A percentile compares a stretch with the other conserved stretches of the same genome.
Evolutionary conservation across 1,140 invertebrate genomes (phyloP).

Genomic region (Oreohelix idahoensis): DNA sequence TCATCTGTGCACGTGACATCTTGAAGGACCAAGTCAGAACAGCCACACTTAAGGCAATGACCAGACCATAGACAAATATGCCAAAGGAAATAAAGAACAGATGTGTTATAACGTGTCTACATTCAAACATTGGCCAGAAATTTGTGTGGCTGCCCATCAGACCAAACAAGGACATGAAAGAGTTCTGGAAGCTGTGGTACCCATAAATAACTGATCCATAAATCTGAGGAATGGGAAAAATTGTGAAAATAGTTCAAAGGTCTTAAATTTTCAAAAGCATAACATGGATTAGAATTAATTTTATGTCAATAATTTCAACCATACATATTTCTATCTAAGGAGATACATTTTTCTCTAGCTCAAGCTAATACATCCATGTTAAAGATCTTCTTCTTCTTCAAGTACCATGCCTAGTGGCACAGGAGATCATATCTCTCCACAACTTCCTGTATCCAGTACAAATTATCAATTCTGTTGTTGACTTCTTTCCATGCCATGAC

Average conservation of each 20-base stretch:
- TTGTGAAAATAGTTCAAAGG: neutral
- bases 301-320: neutral
- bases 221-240: constrained; percentile 50
- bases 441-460: too few relatives aligned
- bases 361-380: too few relatives aligned
- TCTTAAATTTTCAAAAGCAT: neutral
- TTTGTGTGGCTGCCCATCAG: constrained; percentile 57
- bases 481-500: too few relatives aligned
- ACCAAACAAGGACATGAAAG: constrained; percentile 55
- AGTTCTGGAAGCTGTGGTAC: constrained; percentile 56
- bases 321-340: too few relatives aligned
- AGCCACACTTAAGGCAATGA: constrained; percentile 55
- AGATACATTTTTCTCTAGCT: too few relatives aligned
- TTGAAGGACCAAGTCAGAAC: constrained; percentile 60
- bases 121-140: constrained; percentile 51
- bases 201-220: constrained; percentile 56
- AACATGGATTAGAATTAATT: neutral
- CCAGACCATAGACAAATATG: constrained; percentile 60
- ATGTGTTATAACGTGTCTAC: constrained; percentile 53
- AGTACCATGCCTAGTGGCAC: too few relatives aligned
- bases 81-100: constrained; percentile 63
- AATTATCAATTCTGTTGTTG: too few relatives aligned
- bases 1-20: constrained; percentile 56
- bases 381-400: too few relatives aligned
- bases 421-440: too few relatives aligned